phyloP scores from a whole-genome alignment of 2,888 invertebrate genomes.

The Leptinotarsa peninsularis region DNA sequence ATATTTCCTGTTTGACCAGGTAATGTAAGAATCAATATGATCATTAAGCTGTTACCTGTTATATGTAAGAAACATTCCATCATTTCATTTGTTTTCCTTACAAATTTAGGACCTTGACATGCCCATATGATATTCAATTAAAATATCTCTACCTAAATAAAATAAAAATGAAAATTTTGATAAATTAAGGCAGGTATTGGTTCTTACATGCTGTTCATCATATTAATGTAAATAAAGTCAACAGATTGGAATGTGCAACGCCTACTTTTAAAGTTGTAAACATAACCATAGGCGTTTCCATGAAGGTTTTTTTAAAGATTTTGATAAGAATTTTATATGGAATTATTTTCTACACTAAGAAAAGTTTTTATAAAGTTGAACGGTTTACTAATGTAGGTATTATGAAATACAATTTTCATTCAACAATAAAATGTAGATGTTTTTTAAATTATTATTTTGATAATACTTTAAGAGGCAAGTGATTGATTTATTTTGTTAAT shows the following conservation, averaged over 20 bases:
- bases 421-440: too few relatives aligned
- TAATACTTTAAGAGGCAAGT: too few relatives aligned
- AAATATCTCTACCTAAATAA: background rate
- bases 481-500: too few relatives aligned
- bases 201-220: conserved; percentile 19
- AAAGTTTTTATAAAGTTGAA: background rate
- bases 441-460: too few relatives aligned
- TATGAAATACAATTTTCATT: too few relatives aligned
- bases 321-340: background rate
- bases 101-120: background rate
- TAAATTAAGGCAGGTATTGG: too few relatives aligned
- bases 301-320: background rate
- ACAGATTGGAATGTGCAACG: conserved; percentile 44
- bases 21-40: conserved; percentile 1
- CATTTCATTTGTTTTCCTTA: background rate
- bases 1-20: background rate
- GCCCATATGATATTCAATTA: background rate
- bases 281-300: conserved; percentile 14
- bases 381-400: too few relatives aligned
- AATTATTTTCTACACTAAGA: background rate
- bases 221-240: conserved; percentile 43
- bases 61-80: background rate
- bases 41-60: background rate
- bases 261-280: conserved; percentile 39
- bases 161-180: background rate